Evolutionary conservation across 2,888 invertebrate species (phyloP).

Genomic region (Nematopogon swammerdamellus): DNA sequence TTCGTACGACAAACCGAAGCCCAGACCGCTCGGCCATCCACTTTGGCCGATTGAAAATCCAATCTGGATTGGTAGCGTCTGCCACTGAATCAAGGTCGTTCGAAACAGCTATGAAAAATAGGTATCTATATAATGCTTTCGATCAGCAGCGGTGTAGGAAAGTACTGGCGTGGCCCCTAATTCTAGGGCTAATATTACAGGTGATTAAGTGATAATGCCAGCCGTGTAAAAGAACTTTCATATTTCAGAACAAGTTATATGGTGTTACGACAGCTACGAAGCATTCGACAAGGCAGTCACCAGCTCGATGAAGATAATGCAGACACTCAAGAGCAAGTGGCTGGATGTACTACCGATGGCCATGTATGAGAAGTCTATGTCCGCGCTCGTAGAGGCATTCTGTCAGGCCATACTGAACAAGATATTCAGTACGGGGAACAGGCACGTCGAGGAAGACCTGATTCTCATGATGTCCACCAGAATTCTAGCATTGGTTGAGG

Average conservation of each 20-base stretch:
- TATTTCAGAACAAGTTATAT: slow-evolving; percentile 22
- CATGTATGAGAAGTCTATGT: slow-evolving; percentile 38
- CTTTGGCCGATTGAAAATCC: too few relatives aligned
- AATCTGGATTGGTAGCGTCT: too few relatives aligned
- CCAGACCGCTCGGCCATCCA: too few relatives aligned
- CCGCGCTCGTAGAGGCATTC: slow-evolving; percentile 27
- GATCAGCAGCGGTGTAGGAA: too few relatives aligned
- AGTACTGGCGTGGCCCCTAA: too few relatives aligned
- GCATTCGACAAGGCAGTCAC: slow-evolving; percentile 34
- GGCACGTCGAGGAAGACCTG: slow-evolving; percentile 31
- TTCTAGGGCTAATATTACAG: too few relatives aligned
- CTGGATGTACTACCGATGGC: slow-evolving; percentile 24
- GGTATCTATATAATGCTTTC: too few relatives aligned
- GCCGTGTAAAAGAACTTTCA: too few relatives aligned
- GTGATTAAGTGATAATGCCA: too few relatives aligned
- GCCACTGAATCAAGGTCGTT: too few relatives aligned
- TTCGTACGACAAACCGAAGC: too few relatives aligned
- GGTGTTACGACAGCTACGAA: slow-evolving; percentile 31
- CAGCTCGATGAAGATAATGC: slow-evolving; percentile 25
- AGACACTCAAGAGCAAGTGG: slow-evolving; percentile 31
- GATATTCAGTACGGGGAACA: slow-evolving; percentile 23
- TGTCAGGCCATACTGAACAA: slow-evolving; percentile 30
- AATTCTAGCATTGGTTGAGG: slow-evolving; percentile 24
- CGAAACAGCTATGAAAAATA: too few relatives aligned
- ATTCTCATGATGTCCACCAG: slow-evolving; percentile 30